Conservation (phyloP, 2,888 invertebrate genomes). For the Aphodius granarius region DNA sequence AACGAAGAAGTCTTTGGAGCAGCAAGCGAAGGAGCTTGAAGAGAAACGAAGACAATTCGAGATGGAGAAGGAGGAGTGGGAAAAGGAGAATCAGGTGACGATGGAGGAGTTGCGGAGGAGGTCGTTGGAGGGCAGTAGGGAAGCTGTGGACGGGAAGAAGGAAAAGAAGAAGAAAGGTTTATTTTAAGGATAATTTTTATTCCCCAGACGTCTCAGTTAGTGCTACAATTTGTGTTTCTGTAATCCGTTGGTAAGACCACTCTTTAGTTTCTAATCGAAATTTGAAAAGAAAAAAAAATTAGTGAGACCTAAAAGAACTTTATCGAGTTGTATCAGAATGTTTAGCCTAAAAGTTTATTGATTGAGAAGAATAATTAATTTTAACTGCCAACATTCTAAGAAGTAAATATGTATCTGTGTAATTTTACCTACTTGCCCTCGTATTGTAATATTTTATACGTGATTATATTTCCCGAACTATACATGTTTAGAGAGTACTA, state of each 20-base stretch:
- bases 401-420: slow-evolving; percentile 25
- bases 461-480: slow-evolving; percentile 29
- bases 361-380: slow-evolving; percentile 25
- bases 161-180: slow-evolving; percentile 91
- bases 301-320: slow-evolving; percentile 19
- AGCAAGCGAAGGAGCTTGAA: slow-evolving; percentile 89
- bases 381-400: slow-evolving; percentile 30
- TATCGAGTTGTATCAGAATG: slow-evolving; percentile 24
- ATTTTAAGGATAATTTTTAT: slow-evolving; percentile 61
- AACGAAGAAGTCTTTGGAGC: slow-evolving; percentile 68
- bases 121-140: slow-evolving; percentile 87
- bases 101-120: slow-evolving; percentile 86
- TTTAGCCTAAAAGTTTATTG: slow-evolving; percentile 26
- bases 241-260: slow-evolving; percentile 10
- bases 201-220: slow-evolving; percentile 18
- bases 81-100: slow-evolving; percentile 85
- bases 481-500: slow-evolving; percentile 29
- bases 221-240: slow-evolving; percentile 21
- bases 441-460: slow-evolving; percentile 33
- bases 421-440: slow-evolving; percentile 31
- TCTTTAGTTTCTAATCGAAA: neutral
- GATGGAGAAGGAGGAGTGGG: slow-evolving; percentile 86
- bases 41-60: slow-evolving; percentile 85
- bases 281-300: too few relatives aligned
- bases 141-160: slow-evolving; percentile 85